Conservation (phyloP, 2,113 vertebrate genomes). For the Sylvietta virens region DNA sequence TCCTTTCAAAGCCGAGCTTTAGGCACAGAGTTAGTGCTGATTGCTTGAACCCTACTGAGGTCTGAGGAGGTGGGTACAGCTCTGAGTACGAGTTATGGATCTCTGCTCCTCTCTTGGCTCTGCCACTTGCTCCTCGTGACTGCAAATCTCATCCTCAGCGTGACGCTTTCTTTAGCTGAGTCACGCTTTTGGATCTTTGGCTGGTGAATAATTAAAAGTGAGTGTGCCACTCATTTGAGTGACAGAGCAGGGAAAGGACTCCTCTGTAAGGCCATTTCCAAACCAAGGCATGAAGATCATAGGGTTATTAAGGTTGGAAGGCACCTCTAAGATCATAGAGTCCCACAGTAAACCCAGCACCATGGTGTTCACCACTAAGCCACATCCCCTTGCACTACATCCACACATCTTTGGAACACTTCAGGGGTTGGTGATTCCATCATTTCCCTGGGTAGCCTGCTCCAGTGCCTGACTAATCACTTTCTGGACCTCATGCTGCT, state of each 20-base stretch:
- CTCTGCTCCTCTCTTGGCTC: neutral
- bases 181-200: neutral
- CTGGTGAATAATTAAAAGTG: neutral
- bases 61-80: neutral
- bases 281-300: neutral
- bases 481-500: neutral
- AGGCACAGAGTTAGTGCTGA: neutral
- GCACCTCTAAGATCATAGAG: fast-evolving
- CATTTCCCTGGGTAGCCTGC: neutral
- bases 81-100: neutral
- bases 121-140: neutral
- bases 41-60: neutral
- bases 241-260: neutral
- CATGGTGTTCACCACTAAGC: neutral
- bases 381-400: too few relatives aligned
- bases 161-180: fast-evolving
- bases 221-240: neutral
- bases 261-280: neutral
- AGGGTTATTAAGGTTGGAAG: neutral
- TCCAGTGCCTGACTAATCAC: neutral
- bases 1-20: neutral
- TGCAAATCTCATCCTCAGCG: neutral
- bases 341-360: neutral
- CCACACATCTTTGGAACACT: neutral
- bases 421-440: neutral